phyloP scores from a whole-genome alignment of 2,888 invertebrate species.

The Adela reaumurella region DNA sequence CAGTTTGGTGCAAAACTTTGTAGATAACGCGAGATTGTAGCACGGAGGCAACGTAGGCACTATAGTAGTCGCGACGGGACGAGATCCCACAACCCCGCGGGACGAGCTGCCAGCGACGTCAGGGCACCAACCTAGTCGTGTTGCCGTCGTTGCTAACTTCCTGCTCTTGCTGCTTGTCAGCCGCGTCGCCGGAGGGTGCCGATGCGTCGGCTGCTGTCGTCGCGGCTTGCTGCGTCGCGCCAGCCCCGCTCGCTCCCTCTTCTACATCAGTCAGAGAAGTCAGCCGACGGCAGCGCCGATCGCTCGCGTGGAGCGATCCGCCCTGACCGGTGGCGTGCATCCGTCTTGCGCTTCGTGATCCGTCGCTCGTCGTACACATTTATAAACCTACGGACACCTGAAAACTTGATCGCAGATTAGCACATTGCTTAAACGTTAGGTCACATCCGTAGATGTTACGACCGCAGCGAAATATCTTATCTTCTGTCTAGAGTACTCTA shows the following conservation, averaged over 20 bases:
- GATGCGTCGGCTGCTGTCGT: conserved; percentile 21
- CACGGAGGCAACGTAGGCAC: neutral
- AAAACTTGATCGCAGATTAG: conserved; percentile 55
- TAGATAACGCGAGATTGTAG: conserved; percentile 22
- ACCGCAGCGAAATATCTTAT: neutral
- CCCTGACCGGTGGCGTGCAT: conserved; percentile 14
- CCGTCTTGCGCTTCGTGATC: neutral
- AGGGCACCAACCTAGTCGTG: conserved; percentile 51
- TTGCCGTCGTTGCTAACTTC: conserved; percentile 39
- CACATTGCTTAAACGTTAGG: conserved; percentile 17
- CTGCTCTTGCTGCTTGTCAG: conserved; percentile 23
- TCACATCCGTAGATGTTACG: neutral
- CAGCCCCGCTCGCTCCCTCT: conserved; percentile 24
- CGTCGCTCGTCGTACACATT: conserved; percentile 8
- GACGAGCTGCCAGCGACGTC: conserved; percentile 21
- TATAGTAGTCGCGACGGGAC: conserved; percentile 27
- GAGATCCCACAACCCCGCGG: conserved; percentile 23
- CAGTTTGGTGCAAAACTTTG: conserved; percentile 50
- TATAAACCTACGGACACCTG: conserved; percentile 29
- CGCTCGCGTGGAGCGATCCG: conserved; percentile 40
- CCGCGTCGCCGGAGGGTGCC: conserved; percentile 1
- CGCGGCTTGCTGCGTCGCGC: conserved; percentile 20
- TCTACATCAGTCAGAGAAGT: conserved; percentile 30
- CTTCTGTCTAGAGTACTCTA: too few relatives aligned
- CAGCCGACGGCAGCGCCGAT: conserved; percentile 37